Conservation (phyloP, 2,888 invertebrate genomes). For the Melanotus villosus region DNA sequence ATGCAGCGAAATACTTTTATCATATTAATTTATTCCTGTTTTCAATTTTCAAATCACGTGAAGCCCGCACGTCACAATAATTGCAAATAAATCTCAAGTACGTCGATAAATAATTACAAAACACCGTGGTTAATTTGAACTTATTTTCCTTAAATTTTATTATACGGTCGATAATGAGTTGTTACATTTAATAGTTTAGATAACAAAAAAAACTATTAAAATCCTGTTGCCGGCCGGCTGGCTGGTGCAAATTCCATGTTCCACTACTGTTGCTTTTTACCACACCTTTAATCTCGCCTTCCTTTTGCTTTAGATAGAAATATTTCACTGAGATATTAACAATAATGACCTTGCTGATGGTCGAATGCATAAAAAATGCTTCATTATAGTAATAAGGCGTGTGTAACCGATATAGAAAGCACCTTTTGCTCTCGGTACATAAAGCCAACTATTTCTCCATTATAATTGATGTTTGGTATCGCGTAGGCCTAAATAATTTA, state of each 20-base stretch:
- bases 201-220: background rate
- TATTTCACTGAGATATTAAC: constrained; percentile 17
- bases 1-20: background rate
- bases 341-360: constrained; percentile 29
- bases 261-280: background rate
- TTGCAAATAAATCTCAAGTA: too few relatives aligned
- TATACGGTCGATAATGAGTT: too few relatives aligned
- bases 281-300: constrained; percentile 5
- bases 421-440: background rate
- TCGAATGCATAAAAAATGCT: constrained; percentile 15
- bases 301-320: background rate
- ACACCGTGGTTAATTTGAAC: too few relatives aligned
- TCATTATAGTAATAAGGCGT: constrained; percentile 17
- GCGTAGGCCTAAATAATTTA: constrained; percentile 31
- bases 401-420: background rate
- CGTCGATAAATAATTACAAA: too few relatives aligned
- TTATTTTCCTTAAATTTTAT: too few relatives aligned
- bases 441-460: background rate
- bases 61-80: too few relatives aligned
- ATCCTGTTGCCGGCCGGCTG: constrained; percentile 13
- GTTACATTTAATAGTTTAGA: too few relatives aligned
- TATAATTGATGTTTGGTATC: constrained; percentile 19
- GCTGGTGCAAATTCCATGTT: too few relatives aligned
- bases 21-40: background rate
- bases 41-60: too few relatives aligned